Base-by-base conservation (phyloP, 2,797 vertebrate genomes). In the Benthosema pterotum region DNA sequence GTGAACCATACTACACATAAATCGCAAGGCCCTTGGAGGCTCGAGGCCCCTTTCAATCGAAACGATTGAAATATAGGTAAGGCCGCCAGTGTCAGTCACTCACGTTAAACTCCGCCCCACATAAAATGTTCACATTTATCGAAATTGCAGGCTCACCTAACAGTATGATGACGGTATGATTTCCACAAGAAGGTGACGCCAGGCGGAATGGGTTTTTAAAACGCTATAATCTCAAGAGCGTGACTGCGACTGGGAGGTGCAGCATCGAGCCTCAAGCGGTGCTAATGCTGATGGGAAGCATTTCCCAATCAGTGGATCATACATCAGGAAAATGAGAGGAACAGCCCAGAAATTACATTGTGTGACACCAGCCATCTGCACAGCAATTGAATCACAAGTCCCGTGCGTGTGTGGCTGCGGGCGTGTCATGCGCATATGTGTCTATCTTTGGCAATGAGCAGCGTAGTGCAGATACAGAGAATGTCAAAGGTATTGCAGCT, bases 311-410 rank as follows among this genome's bases (percentile, higher is more conserved):
- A 1, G 25, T 8, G 9, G 17, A 52, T 55, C 32, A 48, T 42
- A 17, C 38, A 63, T 72, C 11, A 57, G n/a, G 16, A 70, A 17
- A 50, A 58, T 38, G n/a, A 65, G 19, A 69, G 42, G 15, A 16
- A 63, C 22, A 60, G 54, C 49, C 5, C 11, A 63, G 12, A 45
- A 60, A 13, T 42, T 52, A 45, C 55, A 60, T 22, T 6, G 18
- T 17, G 48, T 49, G 54, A 47, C 57, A 53, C 32, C 60, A 3
- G 52, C 54, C 69, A 72, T 72, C 67, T 79, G 69, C 57, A 62
- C 16, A 52, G 42, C 15, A 71, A 60, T 43, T 65, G n/a, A 53
- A 48, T 67, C 8, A 28, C 50, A 45, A n/a, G 55, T 57, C 15
- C 62, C 4, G 11, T 38, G 28, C 45, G 45, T 53, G 19, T 59